phyloP scores from a whole-genome alignment of 1,140 invertebrate genomes.

The Aphelinus atriplicis region DNA sequence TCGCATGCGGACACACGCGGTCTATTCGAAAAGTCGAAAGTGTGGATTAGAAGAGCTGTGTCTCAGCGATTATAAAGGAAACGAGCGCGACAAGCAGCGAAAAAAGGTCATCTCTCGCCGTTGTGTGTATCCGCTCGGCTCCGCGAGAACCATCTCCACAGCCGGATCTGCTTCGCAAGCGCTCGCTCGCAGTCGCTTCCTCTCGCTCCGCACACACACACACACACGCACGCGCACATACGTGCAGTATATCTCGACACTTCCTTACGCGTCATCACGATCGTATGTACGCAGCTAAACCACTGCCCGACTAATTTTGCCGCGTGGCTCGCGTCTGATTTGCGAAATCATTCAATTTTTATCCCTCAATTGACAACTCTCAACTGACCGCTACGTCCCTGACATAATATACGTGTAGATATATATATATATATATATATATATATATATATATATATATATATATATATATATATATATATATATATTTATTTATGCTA shows the following conservation, averaged over 20 bases:
- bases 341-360: constrained; percentile 1
- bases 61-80: too few relatives aligned
- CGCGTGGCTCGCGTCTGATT: background rate
- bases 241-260: constrained; percentile 30
- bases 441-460: too few relatives aligned
- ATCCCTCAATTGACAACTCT: too few relatives aligned
- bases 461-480: too few relatives aligned
- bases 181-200: constrained; percentile 20
- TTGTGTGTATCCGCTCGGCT: constrained; percentile 18
- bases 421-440: too few relatives aligned
- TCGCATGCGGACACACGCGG: too few relatives aligned
- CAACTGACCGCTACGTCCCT: too few relatives aligned
- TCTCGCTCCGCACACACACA: too few relatives aligned
- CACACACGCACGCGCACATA: background rate
- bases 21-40: too few relatives aligned
- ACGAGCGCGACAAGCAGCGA: background rate
- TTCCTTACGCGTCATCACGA: constrained; percentile 20
- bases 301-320: constrained; percentile 12
- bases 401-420: too few relatives aligned
- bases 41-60: too few relatives aligned
- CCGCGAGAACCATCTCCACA: constrained; percentile 15
- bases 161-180: constrained; percentile 22
- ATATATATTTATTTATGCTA: too few relatives aligned
- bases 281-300: background rate
- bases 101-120: constrained; percentile 12